A percentile compares a stretch with the other conserved stretches of the same genome.
These are phyloP conservation scores for Zaprionus bogoriensis DNA, from an alignment of 2,888 invertebrate species.

Conservation along the genomic window DNA sequence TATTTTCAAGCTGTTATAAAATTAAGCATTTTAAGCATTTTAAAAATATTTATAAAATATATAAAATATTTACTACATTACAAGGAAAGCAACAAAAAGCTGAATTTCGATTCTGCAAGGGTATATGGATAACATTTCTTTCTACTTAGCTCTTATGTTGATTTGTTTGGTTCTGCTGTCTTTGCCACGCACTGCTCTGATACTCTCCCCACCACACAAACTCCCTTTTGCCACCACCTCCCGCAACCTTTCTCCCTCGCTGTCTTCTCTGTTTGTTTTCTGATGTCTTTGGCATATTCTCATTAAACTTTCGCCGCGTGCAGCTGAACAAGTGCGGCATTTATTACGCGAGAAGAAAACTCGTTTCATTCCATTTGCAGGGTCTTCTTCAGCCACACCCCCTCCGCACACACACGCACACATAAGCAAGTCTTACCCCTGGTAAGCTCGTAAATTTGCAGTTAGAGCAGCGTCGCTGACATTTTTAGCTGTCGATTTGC, in stretches of 20 bases:
- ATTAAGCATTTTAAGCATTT: no score
- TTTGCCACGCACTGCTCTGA: no score
- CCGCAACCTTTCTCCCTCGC: neutral
- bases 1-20: no score
- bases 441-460: conserved; percentile 32
- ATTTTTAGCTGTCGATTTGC: conserved; percentile 48
- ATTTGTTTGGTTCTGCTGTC: no score
- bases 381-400: conserved; percentile 48
- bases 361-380: conserved; percentile 44
- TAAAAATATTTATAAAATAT: no score
- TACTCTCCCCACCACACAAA: no score
- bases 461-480: conserved; percentile 37
- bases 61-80: no score
- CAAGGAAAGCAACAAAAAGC: no score
- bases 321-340: conserved; percentile 24
- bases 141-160: no score
- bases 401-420: conserved; percentile 10
- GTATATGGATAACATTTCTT: no score
- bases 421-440: conserved; percentile 25
- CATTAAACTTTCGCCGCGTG: conserved; percentile 45
- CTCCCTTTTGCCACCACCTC: no score
- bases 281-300: conserved; percentile 18
- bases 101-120: no score
- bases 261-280: conserved; percentile 13
- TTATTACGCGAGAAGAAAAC: conserved; percentile 47